A percentile compares a stretch with the other conserved stretches of the same genome.
phyloP scores from a whole-genome alignment of 2,888 invertebrate species.

The Entomobrya proxima region DNA sequence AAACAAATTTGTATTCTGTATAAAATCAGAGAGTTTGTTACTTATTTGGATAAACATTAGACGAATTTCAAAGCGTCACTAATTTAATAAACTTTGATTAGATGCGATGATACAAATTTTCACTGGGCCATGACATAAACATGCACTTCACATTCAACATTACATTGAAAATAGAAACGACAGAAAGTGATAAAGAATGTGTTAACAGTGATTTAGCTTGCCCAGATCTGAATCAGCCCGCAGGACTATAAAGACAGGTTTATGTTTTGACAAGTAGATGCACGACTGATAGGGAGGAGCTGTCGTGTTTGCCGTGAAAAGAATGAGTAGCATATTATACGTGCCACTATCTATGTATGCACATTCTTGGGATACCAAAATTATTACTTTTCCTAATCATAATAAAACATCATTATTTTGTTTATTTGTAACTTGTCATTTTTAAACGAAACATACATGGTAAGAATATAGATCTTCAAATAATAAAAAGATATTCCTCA shows the following conservation, averaged over 20 bases:
- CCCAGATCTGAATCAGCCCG: neutral
- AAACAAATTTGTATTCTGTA: slow-evolving; percentile 19
- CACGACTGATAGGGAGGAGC: slow-evolving; percentile 18
- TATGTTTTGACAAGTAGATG: neutral
- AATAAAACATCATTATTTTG: neutral
- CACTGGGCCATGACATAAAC: neutral
- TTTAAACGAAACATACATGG: neutral
- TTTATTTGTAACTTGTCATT: neutral
- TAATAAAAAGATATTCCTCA: no score
- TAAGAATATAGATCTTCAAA: no score
- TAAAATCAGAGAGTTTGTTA: neutral
- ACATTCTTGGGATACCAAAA: slow-evolving; percentile 6
- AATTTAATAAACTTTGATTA: neutral
- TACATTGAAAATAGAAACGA: neutral
- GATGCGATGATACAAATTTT: neutral
- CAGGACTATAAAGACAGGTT: neutral
- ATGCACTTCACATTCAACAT: neutral
- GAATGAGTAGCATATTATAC: neutral
- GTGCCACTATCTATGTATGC: no score
- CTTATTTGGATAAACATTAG: neutral
- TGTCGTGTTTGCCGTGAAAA: neutral
- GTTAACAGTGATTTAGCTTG: neutral
- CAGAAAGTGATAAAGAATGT: neutral
- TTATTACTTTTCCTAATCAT: no score
- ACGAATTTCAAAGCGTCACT: neutral